Evolutionary conservation across 2,888 invertebrate species (phyloP), one percentile per base, ranked within the genome.

Genomic region (Hyles lineata): DNA sequence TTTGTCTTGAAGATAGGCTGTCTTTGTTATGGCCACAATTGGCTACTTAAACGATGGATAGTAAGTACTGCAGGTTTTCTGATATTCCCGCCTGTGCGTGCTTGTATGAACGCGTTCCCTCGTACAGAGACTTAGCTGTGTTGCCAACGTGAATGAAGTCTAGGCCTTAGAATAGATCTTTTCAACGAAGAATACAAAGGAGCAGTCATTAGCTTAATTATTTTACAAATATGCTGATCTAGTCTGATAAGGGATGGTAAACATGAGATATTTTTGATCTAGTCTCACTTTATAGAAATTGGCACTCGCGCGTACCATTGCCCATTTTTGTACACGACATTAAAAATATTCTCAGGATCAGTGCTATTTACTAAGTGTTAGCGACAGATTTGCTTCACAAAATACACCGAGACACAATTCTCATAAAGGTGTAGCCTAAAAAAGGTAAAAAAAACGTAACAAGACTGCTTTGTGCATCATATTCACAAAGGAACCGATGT

Each of bases 401-500:
- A 43, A 43, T 43, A 15, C 43, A 43, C 43, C 15, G 15, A 43
- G 2, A 15, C 43, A 11, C 15, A 11, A 9, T 35, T 9, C 43
- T 67, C 67, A 15, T 15, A 11, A 43, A 23, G 19, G 2, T 32
- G 32, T n/a, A 25, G 32, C n/a, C 43, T 21, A 50, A 50, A 50
- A 63, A 21, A 4, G 21, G 21, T 43, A 63, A 63, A 61, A 67
- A 8, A 23, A 50, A 21, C 43, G 23, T 67, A 67, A 50, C 67
- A 50, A 50, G 50, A 43, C 23, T 43, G 43, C 67, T 67, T 67
- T 67, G 67, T 43, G 67, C 43, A 67, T 67, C 50, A 67, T 67
- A 67, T 67, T 67, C 67, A 67, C 67, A 67, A 67, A 67, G 67
- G 67, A 50, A 17, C 67, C 67, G 23, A 23, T 67, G 67, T 50